A percentile compares a stretch with the other conserved stretches of the same genome.
Evolutionary conservation across 2,113 vertebrate species (phyloP).

Genomic region (Vireo altiloquus): DNA sequence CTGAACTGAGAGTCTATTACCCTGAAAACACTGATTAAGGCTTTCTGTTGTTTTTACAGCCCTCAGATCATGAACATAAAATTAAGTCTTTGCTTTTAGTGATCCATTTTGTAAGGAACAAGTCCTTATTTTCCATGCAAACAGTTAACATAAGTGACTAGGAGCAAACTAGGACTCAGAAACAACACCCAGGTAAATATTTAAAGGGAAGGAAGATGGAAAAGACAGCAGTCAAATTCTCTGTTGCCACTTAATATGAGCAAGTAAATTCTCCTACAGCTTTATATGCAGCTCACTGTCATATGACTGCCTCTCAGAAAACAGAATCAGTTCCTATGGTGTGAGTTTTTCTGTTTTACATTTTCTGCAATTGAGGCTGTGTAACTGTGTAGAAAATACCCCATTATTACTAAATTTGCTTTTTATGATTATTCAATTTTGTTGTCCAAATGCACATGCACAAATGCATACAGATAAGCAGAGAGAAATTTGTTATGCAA

Average conservation of each 20-base stretch:
- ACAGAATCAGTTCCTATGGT: not conserved
- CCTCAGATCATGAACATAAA: not conserved
- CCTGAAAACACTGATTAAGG: not conserved
- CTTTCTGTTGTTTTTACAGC: not conserved
- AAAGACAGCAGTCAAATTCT: not conserved
- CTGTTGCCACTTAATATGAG: not conserved
- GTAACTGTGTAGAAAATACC: not conserved
- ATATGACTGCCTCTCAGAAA: not conserved
- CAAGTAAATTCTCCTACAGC: not conserved
- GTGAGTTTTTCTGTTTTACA: not conserved
- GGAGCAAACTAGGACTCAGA: not conserved
- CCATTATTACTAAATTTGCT: not conserved
- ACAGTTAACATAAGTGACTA: not conserved
- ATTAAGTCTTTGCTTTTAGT: not conserved
- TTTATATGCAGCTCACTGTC: not conserved
- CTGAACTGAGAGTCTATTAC: not conserved
- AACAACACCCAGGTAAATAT: not conserved
- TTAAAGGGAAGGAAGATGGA: not conserved
- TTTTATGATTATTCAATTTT: constrained; percentile 19
- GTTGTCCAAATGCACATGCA: not conserved
- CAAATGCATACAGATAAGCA: not conserved
- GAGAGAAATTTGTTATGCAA: constrained; percentile 9
- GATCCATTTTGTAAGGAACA: not conserved
- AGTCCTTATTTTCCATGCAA: not conserved
- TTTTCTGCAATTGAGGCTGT: not conserved